Conservation (phyloP, 2,797 vertebrate genomes). For the Cygnus olor region DNA sequence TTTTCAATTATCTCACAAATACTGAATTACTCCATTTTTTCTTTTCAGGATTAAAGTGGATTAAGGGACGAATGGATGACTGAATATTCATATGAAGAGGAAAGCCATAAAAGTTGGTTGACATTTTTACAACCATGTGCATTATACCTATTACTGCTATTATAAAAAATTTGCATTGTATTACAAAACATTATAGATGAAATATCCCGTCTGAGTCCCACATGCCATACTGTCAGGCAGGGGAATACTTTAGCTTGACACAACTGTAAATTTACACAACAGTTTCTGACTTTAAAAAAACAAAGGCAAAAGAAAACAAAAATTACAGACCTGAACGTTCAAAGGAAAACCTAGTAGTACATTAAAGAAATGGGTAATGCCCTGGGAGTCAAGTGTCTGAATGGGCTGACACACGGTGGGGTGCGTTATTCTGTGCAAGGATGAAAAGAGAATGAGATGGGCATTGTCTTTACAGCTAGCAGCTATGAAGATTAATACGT, state of each 20-base stretch:
- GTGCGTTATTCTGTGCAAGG: background rate
- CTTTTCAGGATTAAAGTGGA: slow-evolving; percentile 75
- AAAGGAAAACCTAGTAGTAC: background rate
- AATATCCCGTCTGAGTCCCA: background rate
- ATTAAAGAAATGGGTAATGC: background rate
- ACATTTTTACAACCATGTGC: background rate
- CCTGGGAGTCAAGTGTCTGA: background rate
- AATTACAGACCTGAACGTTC: background rate
- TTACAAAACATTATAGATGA: background rate
- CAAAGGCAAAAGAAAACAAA: background rate
- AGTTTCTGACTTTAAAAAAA: background rate
- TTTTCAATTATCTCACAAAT: background rate
- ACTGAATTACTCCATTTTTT: slow-evolving; percentile 12
- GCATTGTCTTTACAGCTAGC: background rate
- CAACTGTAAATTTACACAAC: background rate
- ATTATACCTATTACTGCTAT: background rate
- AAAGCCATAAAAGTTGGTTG: slow-evolving; percentile 79
- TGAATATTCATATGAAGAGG: slow-evolving; percentile 79
- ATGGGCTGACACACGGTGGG: background rate
- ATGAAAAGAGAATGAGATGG: background rate
- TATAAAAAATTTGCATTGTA: slow-evolving; percentile 4
- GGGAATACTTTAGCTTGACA: background rate
- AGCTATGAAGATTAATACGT: background rate
- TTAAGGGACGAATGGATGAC: slow-evolving; percentile 72
- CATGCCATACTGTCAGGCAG: background rate